Base-by-base conservation (phyloP, 2,113 vertebrate species). In the Heptranchias perlo region DNA sequence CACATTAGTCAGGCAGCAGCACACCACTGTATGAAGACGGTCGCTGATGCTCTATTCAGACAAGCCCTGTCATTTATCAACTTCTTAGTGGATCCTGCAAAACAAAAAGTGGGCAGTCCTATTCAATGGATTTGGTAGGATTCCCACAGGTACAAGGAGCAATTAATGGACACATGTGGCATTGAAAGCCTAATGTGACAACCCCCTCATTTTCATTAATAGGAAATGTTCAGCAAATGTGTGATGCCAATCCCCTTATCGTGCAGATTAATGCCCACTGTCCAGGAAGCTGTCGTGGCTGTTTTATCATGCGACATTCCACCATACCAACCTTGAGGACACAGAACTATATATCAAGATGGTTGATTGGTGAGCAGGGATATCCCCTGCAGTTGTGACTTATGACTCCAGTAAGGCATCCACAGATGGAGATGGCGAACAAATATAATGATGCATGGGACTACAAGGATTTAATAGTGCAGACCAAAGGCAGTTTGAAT, bases 361-460 rank as follows among this genome's bases (percentile, higher is more conserved):
- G 16, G 18, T 93, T 93, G 39, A 82, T 82, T 82, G 23, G 78
- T 47, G 21, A 62, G 62, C 21, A 23, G 58, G 89, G 61, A 18
- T 62, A 62, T 93, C 31, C 61, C n/a, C 16, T 35, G n/a, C 5
- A 82, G 39, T 25, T n/a, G 39, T n/a, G 58, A 82, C 7, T 82
- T 82, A 47, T 82, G 39, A 47, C 23, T 82, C 39, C 39, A 44
- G 39, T 44, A 82, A 47, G 78, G 78, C 13, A 82, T 23, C 16
- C 16, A 44, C 39, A 18, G 78, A 44, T 39, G 47, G n/a, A 64
- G n/a, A 62, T 21, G n/a, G n/a, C n/a, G 58, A 64, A 18, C 14
- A 93, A 62, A 93, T 44, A 82, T 82, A 82, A 82, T 47, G 39
- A 93, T 93, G 64, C 58, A 93, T 62, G 54, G n/a, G 58, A 39